These are phyloP conservation scores for Anhinga anhinga DNA, from an alignment of 2,113 vertebrate species.

Conservation along the genomic window DNA sequence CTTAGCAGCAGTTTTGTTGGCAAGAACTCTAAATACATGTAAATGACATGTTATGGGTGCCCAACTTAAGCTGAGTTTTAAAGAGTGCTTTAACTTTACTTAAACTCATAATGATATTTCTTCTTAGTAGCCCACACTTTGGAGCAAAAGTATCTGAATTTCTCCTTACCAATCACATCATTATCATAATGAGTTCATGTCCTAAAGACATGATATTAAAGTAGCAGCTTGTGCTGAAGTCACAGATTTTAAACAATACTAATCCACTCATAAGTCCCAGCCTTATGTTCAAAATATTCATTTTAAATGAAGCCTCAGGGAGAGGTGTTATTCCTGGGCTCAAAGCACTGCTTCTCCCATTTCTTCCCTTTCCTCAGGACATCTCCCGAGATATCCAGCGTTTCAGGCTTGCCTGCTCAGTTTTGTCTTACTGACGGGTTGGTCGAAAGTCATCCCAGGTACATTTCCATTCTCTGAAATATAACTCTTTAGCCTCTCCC, in stretches of 20 bases:
- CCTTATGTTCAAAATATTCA: neutral
- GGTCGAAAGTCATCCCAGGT: neutral
- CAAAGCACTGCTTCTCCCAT: neutral
- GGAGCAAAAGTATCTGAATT: constrained; percentile 46
- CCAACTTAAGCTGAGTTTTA: neutral
- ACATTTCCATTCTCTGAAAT: neutral
- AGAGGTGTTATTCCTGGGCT: neutral
- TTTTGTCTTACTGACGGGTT: neutral
- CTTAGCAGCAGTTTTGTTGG: neutral
- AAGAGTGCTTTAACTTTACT: neutral
- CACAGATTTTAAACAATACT: constrained; percentile 30
- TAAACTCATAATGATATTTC: neutral
- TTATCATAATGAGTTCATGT: constrained; percentile 56
- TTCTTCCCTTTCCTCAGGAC: neutral
- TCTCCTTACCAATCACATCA: constrained; percentile 44
- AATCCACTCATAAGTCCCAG: neutral
- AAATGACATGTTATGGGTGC: neutral
- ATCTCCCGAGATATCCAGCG: neutral
- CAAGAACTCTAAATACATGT: neutral
- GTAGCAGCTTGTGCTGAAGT: neutral
- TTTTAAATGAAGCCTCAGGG: neutral
- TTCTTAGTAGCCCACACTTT: constrained; percentile 3
- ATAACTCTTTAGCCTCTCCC: neutral
- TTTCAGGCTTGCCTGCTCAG: neutral
- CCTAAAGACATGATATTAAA: constrained; percentile 54